phyloP scores from a whole-genome alignment of 1,140 invertebrate genomes.

The Trichomalopsis sarcophagae region DNA sequence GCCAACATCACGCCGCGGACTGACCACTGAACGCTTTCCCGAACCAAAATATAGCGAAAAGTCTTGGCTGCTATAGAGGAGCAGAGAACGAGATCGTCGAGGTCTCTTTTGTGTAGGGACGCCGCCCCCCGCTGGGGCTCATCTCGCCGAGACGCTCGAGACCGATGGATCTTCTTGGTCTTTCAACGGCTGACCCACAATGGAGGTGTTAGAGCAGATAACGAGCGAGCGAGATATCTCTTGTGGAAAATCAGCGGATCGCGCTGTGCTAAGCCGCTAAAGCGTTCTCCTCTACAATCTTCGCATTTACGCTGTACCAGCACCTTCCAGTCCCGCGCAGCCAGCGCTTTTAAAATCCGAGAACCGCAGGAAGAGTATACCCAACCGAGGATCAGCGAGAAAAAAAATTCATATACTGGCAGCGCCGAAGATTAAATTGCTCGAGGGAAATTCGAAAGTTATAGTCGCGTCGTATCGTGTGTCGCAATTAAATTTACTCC shows the following conservation, averaged over 20 bases:
- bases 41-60: conserved; percentile 35
- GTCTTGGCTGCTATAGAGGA: not conserved
- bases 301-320: not conserved
- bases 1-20: not conserved
- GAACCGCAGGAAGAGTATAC: not conserved
- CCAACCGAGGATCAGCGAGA: not conserved
- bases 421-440: conserved; percentile 13
- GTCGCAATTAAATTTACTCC: conserved; percentile 13
- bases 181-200: conserved; percentile 48
- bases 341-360: not conserved
- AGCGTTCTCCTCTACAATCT: conserved; percentile 17
- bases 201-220: conserved; percentile 54
- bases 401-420: not conserved
- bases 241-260: conserved; percentile 43
- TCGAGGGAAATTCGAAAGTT: not conserved
- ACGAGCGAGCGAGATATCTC: conserved; percentile 42
- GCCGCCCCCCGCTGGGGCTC: conserved; percentile 41
- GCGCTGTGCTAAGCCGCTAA: conserved; percentile 41
- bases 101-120: conserved; percentile 31
- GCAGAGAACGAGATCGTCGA: conserved; percentile 44
- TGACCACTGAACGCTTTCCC: not conserved
- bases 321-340: not conserved
- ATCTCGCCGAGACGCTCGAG: conserved; percentile 42
- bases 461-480: too few species aligned
- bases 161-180: conserved; percentile 25